phyloP scores from a whole-genome alignment of 2,888 invertebrate species.

The Drosophila falleni region DNA sequence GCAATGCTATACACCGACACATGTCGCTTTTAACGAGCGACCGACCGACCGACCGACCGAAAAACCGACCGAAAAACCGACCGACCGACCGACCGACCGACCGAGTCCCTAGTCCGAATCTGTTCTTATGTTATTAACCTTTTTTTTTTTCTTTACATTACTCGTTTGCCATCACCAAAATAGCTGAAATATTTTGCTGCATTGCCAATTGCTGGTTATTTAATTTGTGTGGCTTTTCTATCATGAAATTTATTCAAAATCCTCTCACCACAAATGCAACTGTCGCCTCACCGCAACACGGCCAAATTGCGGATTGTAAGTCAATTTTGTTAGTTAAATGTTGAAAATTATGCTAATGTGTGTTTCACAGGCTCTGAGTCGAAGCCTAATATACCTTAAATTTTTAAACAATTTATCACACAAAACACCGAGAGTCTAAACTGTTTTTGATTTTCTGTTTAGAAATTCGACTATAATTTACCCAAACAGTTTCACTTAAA shows the following conservation, averaged over 20 bases:
- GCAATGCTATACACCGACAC: conserved; percentile 55
- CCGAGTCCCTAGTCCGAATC: conserved; percentile 11
- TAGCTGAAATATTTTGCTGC: conserved; percentile 36
- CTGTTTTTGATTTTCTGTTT: neutral
- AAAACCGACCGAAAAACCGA: no score
- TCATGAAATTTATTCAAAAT: conserved; percentile 29
- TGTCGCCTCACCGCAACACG: neutral
- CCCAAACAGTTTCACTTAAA: no score
- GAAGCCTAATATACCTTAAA: neutral
- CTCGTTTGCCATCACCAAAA: conserved; percentile 13
- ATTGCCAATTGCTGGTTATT: conserved; percentile 31
- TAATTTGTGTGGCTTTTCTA: conserved; percentile 22
- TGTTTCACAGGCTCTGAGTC: neutral
- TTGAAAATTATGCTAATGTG: conserved; percentile 23
- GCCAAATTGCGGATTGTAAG: conserved; percentile 27
- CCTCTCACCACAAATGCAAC: conserved; percentile 10
- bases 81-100: neutral
- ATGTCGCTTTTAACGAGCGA: conserved; percentile 61
- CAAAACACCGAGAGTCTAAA: neutral
- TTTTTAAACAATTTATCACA: neutral
- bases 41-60: no score
- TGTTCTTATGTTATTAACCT: conserved; percentile 23
- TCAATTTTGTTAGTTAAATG: neutral
- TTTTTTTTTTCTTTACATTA: conserved; percentile 12
- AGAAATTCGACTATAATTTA: neutral